Conservation (phyloP, 2,113 vertebrate species). For the Loxodonta africana region DNA sequence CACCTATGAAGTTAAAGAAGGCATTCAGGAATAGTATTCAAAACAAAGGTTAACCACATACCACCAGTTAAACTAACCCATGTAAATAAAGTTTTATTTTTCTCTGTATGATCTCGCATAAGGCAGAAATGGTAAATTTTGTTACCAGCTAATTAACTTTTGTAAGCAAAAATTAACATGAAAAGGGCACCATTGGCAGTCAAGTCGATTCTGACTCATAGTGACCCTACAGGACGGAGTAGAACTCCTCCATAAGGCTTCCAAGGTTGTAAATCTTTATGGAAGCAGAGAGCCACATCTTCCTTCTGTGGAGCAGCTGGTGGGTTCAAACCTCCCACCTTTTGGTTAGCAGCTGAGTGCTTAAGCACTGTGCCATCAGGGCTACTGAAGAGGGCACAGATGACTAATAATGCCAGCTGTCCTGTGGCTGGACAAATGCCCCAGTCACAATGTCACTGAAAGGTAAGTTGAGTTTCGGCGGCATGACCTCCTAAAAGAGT, state of each 20-base stretch:
- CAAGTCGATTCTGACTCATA: neutral
- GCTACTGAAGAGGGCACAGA: neutral
- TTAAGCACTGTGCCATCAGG: neutral
- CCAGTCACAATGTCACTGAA: neutral
- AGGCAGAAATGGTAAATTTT: neutral
- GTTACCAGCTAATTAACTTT: neutral
- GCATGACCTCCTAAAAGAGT: conserved; percentile 62
- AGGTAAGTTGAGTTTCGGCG: conserved; percentile 40
- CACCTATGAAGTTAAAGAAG: neutral
- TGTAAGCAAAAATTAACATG: neutral
- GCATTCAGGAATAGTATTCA: conserved; percentile 3
- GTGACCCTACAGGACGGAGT: neutral
- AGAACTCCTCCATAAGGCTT: neutral
- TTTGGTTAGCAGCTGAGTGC: neutral
- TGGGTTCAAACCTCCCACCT: neutral
- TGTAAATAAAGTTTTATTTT: neutral
- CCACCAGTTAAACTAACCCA: neutral
- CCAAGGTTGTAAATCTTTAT: neutral
- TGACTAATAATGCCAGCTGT: neutral
- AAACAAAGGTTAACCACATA: conserved; percentile 29
- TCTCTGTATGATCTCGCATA: neutral
- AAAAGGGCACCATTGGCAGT: neutral
- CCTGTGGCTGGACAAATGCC: neutral
- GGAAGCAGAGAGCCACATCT: neutral
- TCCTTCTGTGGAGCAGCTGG: neutral